A percentile compares a stretch with the other conserved stretches of the same genome.
Evolutionary conservation across 2,888 invertebrate genomes (phyloP).

Genomic region (Conchocele bisecta): DNA sequence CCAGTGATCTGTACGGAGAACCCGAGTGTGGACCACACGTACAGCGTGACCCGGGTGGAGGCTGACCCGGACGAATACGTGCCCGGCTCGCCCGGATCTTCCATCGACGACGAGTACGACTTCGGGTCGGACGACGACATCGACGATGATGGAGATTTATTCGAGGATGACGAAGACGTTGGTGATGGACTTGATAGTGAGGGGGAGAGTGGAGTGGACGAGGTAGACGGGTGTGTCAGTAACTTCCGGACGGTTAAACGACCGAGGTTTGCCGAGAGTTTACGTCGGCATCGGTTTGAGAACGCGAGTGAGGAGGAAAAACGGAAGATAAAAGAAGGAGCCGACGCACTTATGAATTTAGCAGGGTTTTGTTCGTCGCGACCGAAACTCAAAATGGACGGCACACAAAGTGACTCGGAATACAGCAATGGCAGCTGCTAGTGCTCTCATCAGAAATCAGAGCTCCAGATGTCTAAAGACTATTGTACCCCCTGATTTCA

Average conservation of each 20-base stretch:
- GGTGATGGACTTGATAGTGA: slow-evolving; percentile 60
- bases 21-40: slow-evolving; percentile 96
- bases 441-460: too few species aligned
- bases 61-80: slow-evolving; percentile 62
- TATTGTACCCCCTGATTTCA: too few species aligned
- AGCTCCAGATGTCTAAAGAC: too few species aligned
- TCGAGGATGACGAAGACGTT: slow-evolving; percentile 51
- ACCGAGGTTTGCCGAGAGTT: slow-evolving; percentile 39
- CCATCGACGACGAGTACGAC: slow-evolving; percentile 82
- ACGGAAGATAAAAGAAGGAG: slow-evolving; percentile 89
- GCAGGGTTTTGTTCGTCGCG: slow-evolving; percentile 85
- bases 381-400: too few species aligned
- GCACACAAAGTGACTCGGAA: too few species aligned
- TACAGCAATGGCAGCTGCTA: too few species aligned
- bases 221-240: slow-evolving; percentile 70
- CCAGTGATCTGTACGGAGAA: slow-evolving; percentile 90
- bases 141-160: slow-evolving; percentile 54
- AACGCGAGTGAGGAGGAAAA: slow-evolving; percentile 80
- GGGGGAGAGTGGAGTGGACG: slow-evolving; percentile 70
- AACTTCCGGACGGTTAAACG: slow-evolving; percentile 51
- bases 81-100: slow-evolving; percentile 79
- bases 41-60: slow-evolving; percentile 85
- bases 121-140: slow-evolving; percentile 77
- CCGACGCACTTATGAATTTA: slow-evolving; percentile 90
- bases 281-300: slow-evolving; percentile 46